phyloP scores from a whole-genome alignment of 2,113 vertebrate genomes.

The Saccopteryx leptura region DNA sequence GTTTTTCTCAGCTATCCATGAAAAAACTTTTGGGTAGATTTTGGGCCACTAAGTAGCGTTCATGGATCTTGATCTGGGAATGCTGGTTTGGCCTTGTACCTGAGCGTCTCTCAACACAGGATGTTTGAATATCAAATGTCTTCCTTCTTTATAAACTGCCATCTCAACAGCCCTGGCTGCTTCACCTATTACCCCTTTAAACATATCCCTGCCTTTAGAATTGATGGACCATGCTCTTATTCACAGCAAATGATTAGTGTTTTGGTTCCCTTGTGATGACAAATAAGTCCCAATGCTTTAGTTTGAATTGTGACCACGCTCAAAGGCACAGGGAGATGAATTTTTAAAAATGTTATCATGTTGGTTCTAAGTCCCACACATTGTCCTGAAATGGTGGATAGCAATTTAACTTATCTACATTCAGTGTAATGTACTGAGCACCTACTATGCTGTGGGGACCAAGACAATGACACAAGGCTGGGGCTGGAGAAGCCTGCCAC shows the following conservation, averaged over 20 bases:
- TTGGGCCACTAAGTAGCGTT: not conserved
- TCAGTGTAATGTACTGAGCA: not conserved
- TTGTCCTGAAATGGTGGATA: not conserved
- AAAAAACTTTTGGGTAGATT: not conserved
- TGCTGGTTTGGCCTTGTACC: too few species aligned
- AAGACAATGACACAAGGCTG: not conserved
- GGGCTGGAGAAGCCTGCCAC: not conserved
- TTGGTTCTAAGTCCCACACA: not conserved
- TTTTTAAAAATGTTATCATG: not conserved
- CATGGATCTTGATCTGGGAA: not conserved
- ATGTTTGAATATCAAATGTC: not conserved
- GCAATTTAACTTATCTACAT: not conserved
- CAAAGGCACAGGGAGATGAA: not conserved
- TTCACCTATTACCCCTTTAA: not conserved
- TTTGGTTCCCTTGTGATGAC: not conserved
- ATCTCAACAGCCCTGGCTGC: not conserved
- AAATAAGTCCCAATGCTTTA: not conserved
- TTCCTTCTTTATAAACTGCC: not conserved
- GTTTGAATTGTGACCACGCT: not conserved
- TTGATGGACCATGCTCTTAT: not conserved
- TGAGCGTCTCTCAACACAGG: not conserved
- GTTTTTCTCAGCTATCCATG: not conserved
- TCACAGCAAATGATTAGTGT: not conserved
- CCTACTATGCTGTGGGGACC: not conserved
- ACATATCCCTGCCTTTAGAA: not conserved